A percentile compares a stretch with the other conserved stretches of the same genome.
phyloP scores from a whole-genome alignment of 2,113 vertebrate genomes.

The Bucco capensis region DNA sequence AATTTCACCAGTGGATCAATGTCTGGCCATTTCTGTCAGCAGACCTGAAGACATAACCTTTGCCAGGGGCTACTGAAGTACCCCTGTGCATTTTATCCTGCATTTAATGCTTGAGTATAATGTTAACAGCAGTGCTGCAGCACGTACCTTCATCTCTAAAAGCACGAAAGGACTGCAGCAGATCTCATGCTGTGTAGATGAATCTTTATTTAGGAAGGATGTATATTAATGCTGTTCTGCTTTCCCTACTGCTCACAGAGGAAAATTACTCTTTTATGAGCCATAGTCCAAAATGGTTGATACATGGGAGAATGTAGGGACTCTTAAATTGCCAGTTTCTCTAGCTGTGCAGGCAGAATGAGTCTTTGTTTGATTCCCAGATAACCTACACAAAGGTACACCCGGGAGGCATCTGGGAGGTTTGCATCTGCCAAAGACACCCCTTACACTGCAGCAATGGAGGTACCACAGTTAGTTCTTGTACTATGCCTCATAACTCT shows the following conservation, averaged over 20 bases:
- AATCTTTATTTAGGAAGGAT: background rate
- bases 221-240: background rate
- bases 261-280: background rate
- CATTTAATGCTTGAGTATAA: background rate
- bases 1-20: background rate
- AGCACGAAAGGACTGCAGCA: background rate
- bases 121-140: background rate
- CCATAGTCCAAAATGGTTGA: background rate
- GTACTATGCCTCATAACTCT: background rate
- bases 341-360: background rate
- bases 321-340: background rate
- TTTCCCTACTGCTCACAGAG: background rate
- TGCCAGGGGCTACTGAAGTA: background rate
- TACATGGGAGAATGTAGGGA: fast-evolving
- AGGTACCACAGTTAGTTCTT: background rate
- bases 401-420: background rate
- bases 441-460: background rate
- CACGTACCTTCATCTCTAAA: background rate
- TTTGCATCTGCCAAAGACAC: background rate
- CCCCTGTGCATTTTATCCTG: background rate
- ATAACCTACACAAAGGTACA: background rate
- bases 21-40: background rate
- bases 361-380: background rate
- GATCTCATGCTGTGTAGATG: background rate
- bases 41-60: background rate